A percentile compares a stretch with the other conserved stretches of the same genome.
These are phyloP conservation scores for Tolypeutes matacus DNA, from an alignment of 2,797 vertebrate species.

Conservation along the genomic window DNA sequence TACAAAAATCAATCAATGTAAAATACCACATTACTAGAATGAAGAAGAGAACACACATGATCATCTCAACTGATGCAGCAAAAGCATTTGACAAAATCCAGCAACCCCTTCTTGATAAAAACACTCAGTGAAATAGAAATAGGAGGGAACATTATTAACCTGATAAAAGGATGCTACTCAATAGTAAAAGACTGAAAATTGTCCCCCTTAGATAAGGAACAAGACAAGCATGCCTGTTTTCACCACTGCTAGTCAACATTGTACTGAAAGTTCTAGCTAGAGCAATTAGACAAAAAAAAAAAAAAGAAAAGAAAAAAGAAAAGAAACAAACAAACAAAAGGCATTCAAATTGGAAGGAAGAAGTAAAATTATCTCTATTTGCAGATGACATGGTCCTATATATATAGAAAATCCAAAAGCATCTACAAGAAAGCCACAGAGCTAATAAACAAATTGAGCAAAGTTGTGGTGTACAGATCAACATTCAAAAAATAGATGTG, in stretches of 20 bases:
- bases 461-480: background rate
- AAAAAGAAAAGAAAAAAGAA: too few relatives aligned
- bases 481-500: background rate
- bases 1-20: background rate
- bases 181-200: background rate
- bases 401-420: background rate
- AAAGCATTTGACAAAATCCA: background rate
- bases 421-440: background rate
- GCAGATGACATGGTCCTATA: background rate
- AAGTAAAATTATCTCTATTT: background rate
- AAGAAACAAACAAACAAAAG: too few relatives aligned
- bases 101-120: background rate
- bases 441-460: background rate
- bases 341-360: background rate
- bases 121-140: background rate
- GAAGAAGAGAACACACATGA: background rate
- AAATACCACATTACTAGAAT: background rate
- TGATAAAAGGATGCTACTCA: background rate
- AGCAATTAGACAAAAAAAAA: background rate
- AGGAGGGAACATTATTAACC: background rate
- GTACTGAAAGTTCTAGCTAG: background rate
- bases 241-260: background rate
- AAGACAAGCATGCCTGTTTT: background rate
- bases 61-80: background rate
- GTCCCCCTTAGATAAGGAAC: background rate